A percentile compares a stretch with the other conserved stretches of the same genome.
Conservation (phyloP, 1,140 invertebrate species). For the Teleopsis dalmanni region DNA sequence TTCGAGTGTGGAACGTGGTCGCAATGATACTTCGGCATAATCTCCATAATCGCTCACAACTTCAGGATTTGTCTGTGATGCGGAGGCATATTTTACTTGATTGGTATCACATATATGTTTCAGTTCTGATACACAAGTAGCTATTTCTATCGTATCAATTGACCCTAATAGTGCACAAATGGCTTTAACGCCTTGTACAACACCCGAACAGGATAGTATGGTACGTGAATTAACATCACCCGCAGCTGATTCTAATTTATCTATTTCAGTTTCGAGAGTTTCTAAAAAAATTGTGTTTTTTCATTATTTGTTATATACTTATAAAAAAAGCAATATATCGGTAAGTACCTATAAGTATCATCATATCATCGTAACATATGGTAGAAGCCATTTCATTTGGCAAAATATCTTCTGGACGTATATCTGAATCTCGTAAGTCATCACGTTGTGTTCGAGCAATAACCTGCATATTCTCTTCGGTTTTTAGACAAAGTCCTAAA, state of each 20-base stretch:
- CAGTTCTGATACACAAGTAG: conserved; percentile 63
- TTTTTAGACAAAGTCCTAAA: conserved; percentile 63
- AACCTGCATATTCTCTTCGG: conserved; percentile 48
- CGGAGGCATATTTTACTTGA: conserved; percentile 25
- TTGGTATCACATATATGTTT: conserved; percentile 53
- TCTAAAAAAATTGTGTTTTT: conserved; percentile 51
- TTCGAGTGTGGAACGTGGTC: conserved; percentile 48
- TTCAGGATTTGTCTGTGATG: conserved; percentile 32
- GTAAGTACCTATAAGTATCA: conserved; percentile 64
- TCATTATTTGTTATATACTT: neutral
- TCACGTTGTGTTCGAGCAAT: conserved; percentile 56
- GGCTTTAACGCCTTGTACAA: conserved; percentile 85
- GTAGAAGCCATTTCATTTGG: conserved; percentile 63
- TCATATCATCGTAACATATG: conserved; percentile 68
- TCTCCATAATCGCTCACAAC: conserved; percentile 50
- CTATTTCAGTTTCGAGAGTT: conserved; percentile 73
- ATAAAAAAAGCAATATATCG: neutral
- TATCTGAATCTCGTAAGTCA: conserved; percentile 61
- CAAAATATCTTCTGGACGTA: conserved; percentile 66
- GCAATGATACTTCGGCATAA: conserved; percentile 54
- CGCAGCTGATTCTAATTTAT: conserved; percentile 60
- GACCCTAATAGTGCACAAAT: conserved; percentile 80
- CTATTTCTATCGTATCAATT: conserved; percentile 79
- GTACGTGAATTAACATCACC: conserved; percentile 50
- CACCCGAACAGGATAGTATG: conserved; percentile 49